These are phyloP conservation scores for Shargacucullia verbasci DNA, from an alignment of 2,888 invertebrate species.

Conservation along the genomic window DNA sequence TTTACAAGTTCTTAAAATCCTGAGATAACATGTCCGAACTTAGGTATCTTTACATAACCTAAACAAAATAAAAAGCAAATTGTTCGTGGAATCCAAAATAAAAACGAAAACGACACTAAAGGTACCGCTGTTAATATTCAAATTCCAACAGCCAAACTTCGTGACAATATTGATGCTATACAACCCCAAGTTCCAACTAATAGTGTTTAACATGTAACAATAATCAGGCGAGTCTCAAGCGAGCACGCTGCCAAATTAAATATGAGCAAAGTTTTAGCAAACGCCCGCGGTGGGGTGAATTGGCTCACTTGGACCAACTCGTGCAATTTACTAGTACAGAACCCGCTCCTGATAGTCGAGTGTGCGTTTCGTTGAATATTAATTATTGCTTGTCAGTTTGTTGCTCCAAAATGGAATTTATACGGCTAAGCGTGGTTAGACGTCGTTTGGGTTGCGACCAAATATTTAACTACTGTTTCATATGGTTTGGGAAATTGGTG, in stretches of 20 bases:
- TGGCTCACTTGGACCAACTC: conserved; percentile 57
- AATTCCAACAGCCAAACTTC: conserved; percentile 38
- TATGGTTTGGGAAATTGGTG: conserved; percentile 3
- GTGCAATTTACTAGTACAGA: conserved; percentile 54
- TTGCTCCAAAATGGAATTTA: conserved; percentile 49
- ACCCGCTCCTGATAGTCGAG: conserved; percentile 53
- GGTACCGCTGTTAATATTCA: conserved; percentile 34
- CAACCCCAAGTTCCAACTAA: conserved; percentile 46
- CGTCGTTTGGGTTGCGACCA: conserved; percentile 22
- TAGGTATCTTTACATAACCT: too few species aligned
- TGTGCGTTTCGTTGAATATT: conserved; percentile 60
- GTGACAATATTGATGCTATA: conserved; percentile 50
- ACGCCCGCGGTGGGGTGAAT: conserved; percentile 50
- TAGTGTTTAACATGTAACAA: conserved; percentile 56
- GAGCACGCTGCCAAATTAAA: conserved; percentile 60
- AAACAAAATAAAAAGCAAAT: too few species aligned
- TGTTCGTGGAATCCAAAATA: not conserved
- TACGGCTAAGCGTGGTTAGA: conserved; percentile 33
- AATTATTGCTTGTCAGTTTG: conserved; percentile 60
- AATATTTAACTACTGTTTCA: conserved; percentile 36
- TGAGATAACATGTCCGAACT: too few species aligned
- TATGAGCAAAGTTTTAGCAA: conserved; percentile 59
- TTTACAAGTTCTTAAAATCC: too few species aligned
- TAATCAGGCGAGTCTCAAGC: conserved; percentile 50
- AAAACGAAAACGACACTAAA: conserved; percentile 5